Base-by-base conservation (phyloP, 2,888 invertebrate genomes). In the Heliconius hortense region DNA sequence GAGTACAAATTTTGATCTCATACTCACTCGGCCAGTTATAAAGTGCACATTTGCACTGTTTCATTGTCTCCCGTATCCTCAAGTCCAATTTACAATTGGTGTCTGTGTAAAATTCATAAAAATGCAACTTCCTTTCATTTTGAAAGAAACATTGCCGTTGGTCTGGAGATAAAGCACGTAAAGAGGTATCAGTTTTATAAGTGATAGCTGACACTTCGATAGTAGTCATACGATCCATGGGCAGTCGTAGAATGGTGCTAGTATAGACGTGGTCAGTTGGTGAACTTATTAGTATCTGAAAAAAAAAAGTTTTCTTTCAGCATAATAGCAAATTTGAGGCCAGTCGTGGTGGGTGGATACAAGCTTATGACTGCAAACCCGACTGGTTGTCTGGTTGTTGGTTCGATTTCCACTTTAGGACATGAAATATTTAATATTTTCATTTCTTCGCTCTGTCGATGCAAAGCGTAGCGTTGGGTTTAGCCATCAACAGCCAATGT, bases 51-150 rank as follows among this genome's bases (percentile, higher is more conserved):
- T 90, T 83, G 80, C 95, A 95, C 75, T 84, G 82, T 28, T 86
- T 84, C 78, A 89, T 88, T 0, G 94, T 91, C 78, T 93, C 92
- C 67, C 87, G 88, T 1, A 95, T 90, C 81, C 94, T 85, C 75
- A 94, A 87, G 77, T 95, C 94, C 75, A 93, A 88, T 78, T 94
- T 92, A 79, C 95, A 95, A 77, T 95, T 95, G 48, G 90, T 90
- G 76, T 94, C 94, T 0, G 95, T 95, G 79, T 95, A 95, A 43
- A 91, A 93, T 77, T 89, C 85, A 68, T 89, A 94, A 74, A 89
- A 89, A 24, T 89, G 85, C 35, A 94, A 80, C 31, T 84, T 84
- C 72, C 88, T 87, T 78, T 94, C 94, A 48, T 88, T 88, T 77
- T 94, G 92, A 80, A 93, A 94, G 87, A 86, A 92, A 80, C 94